These are phyloP conservation scores for Phyllostomus hastatus DNA, from an alignment of 2,113 vertebrate species.

Conservation along the genomic window DNA sequence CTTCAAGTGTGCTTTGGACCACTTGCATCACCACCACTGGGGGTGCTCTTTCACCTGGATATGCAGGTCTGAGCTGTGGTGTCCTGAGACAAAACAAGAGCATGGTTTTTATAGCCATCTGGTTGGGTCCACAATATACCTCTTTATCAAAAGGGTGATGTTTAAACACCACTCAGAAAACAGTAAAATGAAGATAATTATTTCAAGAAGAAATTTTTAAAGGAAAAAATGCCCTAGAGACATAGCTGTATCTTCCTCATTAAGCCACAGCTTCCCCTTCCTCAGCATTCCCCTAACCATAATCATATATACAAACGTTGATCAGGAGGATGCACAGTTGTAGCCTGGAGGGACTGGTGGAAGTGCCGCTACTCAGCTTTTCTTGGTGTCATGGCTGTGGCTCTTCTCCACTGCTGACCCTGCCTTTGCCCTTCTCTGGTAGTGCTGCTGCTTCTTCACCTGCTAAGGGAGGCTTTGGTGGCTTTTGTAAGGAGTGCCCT, in stretches of 20 bases:
- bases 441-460: background rate
- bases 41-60: background rate
- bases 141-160: slow-evolving; percentile 37
- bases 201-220: slow-evolving; percentile 37
- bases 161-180: slow-evolving; percentile 22
- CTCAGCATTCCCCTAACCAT: background rate
- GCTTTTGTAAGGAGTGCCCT: background rate
- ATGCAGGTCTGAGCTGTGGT: background rate
- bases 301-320: background rate
- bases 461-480: background rate
- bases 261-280: background rate
- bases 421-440: background rate
- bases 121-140: background rate
- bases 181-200: slow-evolving; percentile 2
- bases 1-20: background rate
- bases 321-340: background rate
- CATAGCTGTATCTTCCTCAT: background rate
- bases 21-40: background rate
- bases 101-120: background rate
- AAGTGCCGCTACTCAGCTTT: background rate
- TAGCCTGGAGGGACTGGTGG: background rate
- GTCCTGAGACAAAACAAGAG: background rate
- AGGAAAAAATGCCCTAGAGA: background rate
- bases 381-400: background rate
- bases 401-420: background rate